Conservation (phyloP, 2,113 vertebrate species). For the Caretta caretta region DNA sequence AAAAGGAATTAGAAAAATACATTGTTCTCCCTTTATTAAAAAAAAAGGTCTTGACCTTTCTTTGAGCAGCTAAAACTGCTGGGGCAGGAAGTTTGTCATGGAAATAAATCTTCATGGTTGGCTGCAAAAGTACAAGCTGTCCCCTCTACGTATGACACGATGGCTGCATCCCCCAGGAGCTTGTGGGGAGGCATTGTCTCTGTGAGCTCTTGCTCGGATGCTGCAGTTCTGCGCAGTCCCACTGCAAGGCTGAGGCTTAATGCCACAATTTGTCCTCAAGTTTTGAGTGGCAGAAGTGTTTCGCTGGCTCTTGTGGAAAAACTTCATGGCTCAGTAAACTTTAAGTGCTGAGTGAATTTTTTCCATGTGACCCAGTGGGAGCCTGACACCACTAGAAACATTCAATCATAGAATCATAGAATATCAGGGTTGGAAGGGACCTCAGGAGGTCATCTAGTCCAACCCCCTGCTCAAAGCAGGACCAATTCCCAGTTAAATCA, state of each 20-base stretch:
- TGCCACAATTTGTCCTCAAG: not conserved
- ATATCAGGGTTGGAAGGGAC: too few species aligned
- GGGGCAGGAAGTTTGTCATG: too few species aligned
- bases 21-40: not conserved
- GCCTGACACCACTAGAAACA: too few species aligned
- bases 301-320: not conserved
- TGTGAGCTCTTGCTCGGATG: not conserved
- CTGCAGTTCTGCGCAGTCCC: not conserved
- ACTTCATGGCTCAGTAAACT: too few species aligned
- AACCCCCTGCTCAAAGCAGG: too few species aligned
- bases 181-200: not conserved
- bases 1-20: not conserved
- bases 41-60: not conserved
- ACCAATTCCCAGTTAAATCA: too few species aligned
- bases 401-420: too few species aligned
- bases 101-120: not conserved
- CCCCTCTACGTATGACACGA: not conserved
- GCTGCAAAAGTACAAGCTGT: not conserved
- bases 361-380: too few species aligned
- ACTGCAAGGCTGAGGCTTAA: not conserved
- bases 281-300: not conserved
- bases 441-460: too few species aligned
- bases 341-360: too few species aligned
- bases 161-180: not conserved
- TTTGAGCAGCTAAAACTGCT: not conserved